Conservation (phyloP, 2,888 invertebrate genomes). For the Lepidonotus clava region DNA sequence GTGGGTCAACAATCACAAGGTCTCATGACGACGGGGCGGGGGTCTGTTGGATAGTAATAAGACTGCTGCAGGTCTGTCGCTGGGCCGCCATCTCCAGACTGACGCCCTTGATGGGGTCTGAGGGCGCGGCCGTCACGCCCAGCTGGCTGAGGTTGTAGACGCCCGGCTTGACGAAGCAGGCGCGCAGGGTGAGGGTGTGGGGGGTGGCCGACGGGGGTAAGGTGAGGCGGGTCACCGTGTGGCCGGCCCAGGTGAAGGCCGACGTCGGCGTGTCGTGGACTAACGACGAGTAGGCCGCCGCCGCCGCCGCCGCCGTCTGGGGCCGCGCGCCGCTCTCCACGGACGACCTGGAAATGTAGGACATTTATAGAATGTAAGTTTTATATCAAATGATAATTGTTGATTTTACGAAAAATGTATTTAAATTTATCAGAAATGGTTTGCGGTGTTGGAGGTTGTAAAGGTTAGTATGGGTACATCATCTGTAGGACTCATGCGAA, state of each 20-base stretch:
- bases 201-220: constrained; percentile 70
- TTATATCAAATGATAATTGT: no score
- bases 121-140: constrained; percentile 65
- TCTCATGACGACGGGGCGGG: constrained; percentile 14
- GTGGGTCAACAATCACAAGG: not conserved
- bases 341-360: no score
- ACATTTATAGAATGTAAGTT: no score
- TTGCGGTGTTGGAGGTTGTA: no score
- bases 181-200: constrained; percentile 70
- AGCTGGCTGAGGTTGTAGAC: constrained; percentile 77
- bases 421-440: no score
- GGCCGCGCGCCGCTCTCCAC: no score
- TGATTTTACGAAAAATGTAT: no score
- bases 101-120: not conserved
- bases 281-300: not conserved
- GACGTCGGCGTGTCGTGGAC: constrained; percentile 8
- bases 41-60: constrained; percentile 6
- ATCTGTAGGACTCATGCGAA: no score
- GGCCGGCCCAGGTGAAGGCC: constrained; percentile 76
- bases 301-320: not conserved
- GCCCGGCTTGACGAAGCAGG: constrained; percentile 76
- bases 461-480: no score
- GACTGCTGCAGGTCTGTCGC: not conserved
- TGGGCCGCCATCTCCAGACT: not conserved
- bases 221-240: constrained; percentile 72